Percentiles rank a stretch among this genome's conserved stretches.
Conservation (phyloP, 2,888 invertebrate genomes). For the Ennomos fuscantarius region DNA sequence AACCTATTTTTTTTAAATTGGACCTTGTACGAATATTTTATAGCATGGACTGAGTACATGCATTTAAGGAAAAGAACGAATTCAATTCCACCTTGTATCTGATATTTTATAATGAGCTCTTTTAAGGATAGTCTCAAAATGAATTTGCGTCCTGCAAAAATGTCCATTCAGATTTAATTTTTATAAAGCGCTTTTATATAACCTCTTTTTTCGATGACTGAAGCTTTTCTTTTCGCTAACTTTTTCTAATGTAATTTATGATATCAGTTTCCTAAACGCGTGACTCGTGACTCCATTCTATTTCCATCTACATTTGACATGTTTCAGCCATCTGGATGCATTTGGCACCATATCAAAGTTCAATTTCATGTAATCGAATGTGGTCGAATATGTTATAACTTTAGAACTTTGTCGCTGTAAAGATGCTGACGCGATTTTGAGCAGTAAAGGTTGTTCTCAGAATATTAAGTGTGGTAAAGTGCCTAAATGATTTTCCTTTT, state of each 20-base stretch:
- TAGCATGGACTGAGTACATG: too few species aligned
- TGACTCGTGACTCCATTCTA: constrained; percentile 4
- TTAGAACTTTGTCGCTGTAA: constrained; percentile 11
- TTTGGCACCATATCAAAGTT: constrained; percentile 29
- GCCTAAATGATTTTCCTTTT: constrained; percentile 5
- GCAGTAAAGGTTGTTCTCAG: not conserved
- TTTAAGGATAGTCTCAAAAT: too few species aligned
- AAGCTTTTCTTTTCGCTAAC: not conserved
- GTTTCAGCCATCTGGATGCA: constrained; percentile 23
- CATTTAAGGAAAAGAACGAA: too few species aligned
- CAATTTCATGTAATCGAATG: constrained; percentile 14
- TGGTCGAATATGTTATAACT: not conserved
- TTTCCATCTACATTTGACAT: constrained; percentile 20
- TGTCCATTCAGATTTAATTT: too few species aligned
- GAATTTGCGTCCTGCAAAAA: too few species aligned
- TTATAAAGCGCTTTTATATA: too few species aligned
- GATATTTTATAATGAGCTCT: too few species aligned
- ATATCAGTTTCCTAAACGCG: not conserved
- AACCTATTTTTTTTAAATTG: too few species aligned
- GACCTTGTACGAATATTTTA: too few species aligned
- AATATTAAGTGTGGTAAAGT: constrained; percentile 10
- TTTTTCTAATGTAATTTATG: not conserved
- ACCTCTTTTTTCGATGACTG: too few species aligned
- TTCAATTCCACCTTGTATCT: too few species aligned
- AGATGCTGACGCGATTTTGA: constrained; percentile 6